Conservation (phyloP, 2,113 vertebrate species). For the Elachura formosa region DNA sequence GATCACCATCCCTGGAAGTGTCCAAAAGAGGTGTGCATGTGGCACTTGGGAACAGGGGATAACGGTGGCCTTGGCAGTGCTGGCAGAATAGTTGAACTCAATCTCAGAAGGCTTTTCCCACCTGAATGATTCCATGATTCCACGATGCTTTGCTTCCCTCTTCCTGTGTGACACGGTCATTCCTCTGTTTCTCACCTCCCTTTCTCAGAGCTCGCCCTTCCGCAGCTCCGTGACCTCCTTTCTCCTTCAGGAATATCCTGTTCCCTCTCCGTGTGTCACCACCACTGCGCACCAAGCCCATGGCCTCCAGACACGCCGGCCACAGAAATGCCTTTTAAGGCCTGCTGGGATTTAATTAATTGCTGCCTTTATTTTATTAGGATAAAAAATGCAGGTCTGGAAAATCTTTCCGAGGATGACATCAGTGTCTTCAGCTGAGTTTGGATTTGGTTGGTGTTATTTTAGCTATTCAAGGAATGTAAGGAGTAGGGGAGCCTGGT, state of each 20-base stretch:
- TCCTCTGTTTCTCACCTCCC: background rate
- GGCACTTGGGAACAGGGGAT: too few species aligned
- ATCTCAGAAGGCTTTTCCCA: background rate
- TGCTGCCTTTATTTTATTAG: background rate
- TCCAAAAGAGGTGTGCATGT: background rate
- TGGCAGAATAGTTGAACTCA: background rate
- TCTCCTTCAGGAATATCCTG: conserved; percentile 21
- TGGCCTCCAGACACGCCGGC: background rate
- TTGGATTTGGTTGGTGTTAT: conserved; percentile 13
- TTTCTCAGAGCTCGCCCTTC: background rate
- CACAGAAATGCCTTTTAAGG: conserved; percentile 18
- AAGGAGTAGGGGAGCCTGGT: background rate
- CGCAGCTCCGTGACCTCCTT: background rate
- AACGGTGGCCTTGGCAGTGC: background rate
- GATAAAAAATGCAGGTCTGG: conserved; percentile 18
- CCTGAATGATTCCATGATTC: background rate
- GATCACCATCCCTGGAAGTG: background rate
- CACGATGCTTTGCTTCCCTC: background rate
- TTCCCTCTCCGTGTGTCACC: conserved; percentile 13
- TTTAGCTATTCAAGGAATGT: conserved; percentile 45
- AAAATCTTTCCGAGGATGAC: conserved; percentile 27
- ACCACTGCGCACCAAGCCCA: background rate
- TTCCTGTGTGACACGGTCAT: background rate
- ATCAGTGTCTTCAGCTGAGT: conserved; percentile 28
- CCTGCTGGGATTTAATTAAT: conserved; percentile 24